phyloP scores from a whole-genome alignment of 2,797 vertebrate genomes.

The Falco biarmicus region DNA sequence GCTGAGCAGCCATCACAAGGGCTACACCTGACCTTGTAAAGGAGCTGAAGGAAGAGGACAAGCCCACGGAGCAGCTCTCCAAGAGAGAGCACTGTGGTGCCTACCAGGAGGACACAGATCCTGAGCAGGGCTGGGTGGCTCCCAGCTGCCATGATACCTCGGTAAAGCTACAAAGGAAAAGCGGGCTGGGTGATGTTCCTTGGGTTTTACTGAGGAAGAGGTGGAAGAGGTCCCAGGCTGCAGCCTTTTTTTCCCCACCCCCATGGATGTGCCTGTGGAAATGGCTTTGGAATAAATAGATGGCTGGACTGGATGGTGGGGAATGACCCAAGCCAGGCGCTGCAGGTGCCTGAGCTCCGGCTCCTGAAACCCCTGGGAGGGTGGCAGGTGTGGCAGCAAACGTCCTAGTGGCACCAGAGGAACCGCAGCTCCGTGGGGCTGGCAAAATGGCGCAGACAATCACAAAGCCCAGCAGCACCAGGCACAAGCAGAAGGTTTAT shows the following conservation, averaged over 20 bases:
- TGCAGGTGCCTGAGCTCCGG: neutral
- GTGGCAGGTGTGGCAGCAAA: neutral
- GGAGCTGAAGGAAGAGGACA: neutral
- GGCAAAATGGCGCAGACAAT: rapidly evolving
- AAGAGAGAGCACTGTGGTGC: neutral
- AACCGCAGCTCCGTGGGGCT: neutral
- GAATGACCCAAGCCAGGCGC: neutral
- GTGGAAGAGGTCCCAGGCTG: neutral
- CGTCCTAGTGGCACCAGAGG: neutral
- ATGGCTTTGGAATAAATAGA: neutral
- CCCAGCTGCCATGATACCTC: neutral
- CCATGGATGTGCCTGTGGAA: neutral
- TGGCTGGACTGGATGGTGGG: neutral
- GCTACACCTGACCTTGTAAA: neutral
- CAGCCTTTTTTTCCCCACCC: neutral
- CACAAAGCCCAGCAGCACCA: neutral
- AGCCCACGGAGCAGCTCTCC: neutral
- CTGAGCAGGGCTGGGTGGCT: neutral
- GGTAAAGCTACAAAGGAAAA: neutral
- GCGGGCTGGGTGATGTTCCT: neutral
- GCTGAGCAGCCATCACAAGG: neutral
- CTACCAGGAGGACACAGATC: neutral
- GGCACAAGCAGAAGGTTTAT: neutral
- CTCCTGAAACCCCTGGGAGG: neutral
- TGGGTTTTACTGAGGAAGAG: neutral